Evolutionary conservation across 1,140 invertebrate genomes (phyloP), one percentile per base, ranked within the genome.

Genomic region (Lanistes nyassanus): DNA sequence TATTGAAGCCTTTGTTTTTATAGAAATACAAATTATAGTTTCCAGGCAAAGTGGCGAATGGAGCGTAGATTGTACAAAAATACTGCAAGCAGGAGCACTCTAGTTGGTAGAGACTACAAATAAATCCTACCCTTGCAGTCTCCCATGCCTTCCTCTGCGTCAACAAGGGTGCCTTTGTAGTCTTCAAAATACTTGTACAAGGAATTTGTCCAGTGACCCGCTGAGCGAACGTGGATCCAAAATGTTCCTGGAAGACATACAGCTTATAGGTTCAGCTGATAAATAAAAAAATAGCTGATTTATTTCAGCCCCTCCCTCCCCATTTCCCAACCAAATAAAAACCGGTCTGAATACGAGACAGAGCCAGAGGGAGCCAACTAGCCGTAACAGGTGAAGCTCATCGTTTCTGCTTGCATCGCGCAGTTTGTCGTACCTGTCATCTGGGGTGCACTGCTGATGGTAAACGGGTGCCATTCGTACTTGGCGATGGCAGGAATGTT

Each of bases 381-480:
- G n/a, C n/a, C n/a, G n/a, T n/a, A n/a, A n/a, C n/a, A n/a, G n/a
- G n/a, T n/a, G n/a, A n/a, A n/a, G n/a, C n/a, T n/a, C n/a, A n/a
- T n/a, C n/a, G n/a, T n/a, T 26, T 69, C 29, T 69, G 11, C 42
- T 47, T 29, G 13, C 42, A 21, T 47, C 7, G 7, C 21, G 19
- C 36, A 55, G 55, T 26, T n/a, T n/a, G 0, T 26, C n/a, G 42
- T 76, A 96, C 95, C 95, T 91, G 94, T 93, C 87, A 97, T 94
- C 90, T 98, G 97, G 0, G 97, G 97, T 29, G 96, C 96, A 82
- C 95, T 97, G 90, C 96, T 97, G 79, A 98, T 95, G 1, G 97
- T 98, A 83, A 99, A 98, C 0, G 97, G 97, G 92, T 98, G 97
- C 96, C 96, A 98, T 89, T 98, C 97, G 85, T 95, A 97, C 69